Evolutionary conservation across 2,888 invertebrate genomes (phyloP).

Genomic region (Chymomyza amoena): DNA sequence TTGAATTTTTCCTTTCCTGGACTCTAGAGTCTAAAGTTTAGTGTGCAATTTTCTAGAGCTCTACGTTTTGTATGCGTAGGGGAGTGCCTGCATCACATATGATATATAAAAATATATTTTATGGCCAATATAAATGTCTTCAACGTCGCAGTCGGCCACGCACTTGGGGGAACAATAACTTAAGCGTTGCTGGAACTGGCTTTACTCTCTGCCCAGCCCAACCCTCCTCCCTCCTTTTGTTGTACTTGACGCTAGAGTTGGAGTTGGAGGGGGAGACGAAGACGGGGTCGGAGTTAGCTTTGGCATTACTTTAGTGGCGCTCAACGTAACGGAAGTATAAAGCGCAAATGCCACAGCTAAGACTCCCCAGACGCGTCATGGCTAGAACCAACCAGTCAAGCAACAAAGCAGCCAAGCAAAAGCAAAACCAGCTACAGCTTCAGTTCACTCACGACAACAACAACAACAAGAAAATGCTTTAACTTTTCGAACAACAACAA

Average conservation of each 20-base stretch:
- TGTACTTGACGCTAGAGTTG: slow-evolving; percentile 52
- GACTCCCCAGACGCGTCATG: neutral
- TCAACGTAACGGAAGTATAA: neutral
- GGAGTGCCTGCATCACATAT: neutral
- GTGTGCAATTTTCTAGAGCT: neutral
- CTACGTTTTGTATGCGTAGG: neutral
- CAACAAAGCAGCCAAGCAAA: neutral
- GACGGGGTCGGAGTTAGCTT: slow-evolving; percentile 32
- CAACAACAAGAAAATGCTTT: neutral
- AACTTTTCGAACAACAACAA: neutral
- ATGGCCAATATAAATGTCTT: slow-evolving; percentile 67
- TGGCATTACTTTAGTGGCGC: neutral
- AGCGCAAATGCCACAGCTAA: slow-evolving; percentile 44
- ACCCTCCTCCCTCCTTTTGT: slow-evolving; percentile 16
- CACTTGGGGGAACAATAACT: slow-evolving; percentile 64
- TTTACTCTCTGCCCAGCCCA: neutral
- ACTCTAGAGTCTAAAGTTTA: neutral
- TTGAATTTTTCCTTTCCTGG: neutral
- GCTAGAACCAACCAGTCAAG: neutral
- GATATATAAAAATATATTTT: slow-evolving; percentile 51
- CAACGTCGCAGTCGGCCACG: slow-evolving; percentile 37
- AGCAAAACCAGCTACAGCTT: neutral
- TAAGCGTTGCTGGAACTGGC: slow-evolving; percentile 35
- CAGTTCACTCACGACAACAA: neutral
- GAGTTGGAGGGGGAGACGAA: slow-evolving; percentile 19